Percentiles rank a stretch among this genome's conserved stretches.
Conservation (phyloP, 2,888 invertebrate species). For the Altica lythri region DNA sequence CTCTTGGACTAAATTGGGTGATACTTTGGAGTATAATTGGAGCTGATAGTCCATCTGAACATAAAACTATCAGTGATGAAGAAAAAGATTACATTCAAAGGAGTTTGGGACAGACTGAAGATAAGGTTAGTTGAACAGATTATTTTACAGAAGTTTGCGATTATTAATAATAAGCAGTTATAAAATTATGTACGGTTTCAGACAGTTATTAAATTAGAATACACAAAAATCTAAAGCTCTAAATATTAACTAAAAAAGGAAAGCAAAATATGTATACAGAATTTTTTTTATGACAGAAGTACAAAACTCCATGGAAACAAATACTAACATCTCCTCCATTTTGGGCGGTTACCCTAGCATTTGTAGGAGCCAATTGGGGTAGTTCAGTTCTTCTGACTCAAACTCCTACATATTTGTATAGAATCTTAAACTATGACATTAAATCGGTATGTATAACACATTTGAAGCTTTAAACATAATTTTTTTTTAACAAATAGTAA, state of each 20-base stretch:
- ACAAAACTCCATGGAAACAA: conserved; percentile 71
- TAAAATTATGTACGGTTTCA: too few species aligned
- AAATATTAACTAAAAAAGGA: too few species aligned
- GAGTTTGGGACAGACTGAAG: conserved; percentile 37
- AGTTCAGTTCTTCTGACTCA: conserved; percentile 83
- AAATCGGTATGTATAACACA: conserved; percentile 60
- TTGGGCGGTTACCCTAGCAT: conserved; percentile 72
- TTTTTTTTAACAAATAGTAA: not conserved
- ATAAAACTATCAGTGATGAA: conserved; percentile 64
- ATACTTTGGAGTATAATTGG: conserved; percentile 67
- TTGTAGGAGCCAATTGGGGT: conserved; percentile 79
- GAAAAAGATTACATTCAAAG: conserved; percentile 71
- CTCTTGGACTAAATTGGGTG: conserved; percentile 66
- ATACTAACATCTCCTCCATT: conserved; percentile 78
- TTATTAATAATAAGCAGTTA: too few species aligned
- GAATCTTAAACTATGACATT: conserved; percentile 72
- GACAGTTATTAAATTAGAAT: too few species aligned
- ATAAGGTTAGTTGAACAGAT: conserved; percentile 56
- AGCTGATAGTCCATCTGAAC: conserved; percentile 67
- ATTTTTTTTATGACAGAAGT: conserved; percentile 37
- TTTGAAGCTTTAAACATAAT: too few species aligned
- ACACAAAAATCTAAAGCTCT: too few species aligned
- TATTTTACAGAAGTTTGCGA: too few species aligned
- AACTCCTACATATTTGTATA: conserved; percentile 79
- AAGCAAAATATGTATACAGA: too few species aligned